Evolutionary conservation across 2,888 invertebrate genomes (phyloP), one percentile per base, ranked within the genome.

Genomic region (Sympetrum striolatum): DNA sequence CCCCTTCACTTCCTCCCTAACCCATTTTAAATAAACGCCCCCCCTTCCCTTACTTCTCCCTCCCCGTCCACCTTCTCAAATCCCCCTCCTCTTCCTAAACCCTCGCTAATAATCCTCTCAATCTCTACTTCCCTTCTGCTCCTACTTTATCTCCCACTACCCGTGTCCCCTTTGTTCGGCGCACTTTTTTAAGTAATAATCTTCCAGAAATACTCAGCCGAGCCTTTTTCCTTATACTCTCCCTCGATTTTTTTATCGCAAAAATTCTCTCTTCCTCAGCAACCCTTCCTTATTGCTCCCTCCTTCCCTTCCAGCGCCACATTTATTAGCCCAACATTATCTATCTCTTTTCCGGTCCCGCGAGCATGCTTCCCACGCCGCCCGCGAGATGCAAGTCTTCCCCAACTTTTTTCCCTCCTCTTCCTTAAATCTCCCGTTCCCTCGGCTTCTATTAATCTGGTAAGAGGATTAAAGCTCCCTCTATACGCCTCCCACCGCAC

Each of bases 311-410:
- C 82, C 53, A 22, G 58, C 86, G 39, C 60, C 60, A 86, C 86
- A 64, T 86, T 86, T 86, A 86, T 86, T 86, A 86, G 86, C 86
- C 37, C 86, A 58, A 60, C 58, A 86, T 64, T 86, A 58, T 73
- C 86, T 86, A 86, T 86, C 86, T 86, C 86, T 60, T 37, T 86
- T 86, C 86, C 86, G 86, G 60, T 86, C 86, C 86, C 86, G 60
- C 64, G 86, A 86, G 60, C 86, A 86, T n/a, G 60, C 86, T 64
- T 64, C 35, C 64, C 58, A 31, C 86, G 60, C 37, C n/a, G 35
- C 86, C 58, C 82, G 86, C 58, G 58, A 82, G 58, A 82, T 58
- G 58, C 82, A 82, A 86, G 58, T 37, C 86, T 86, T 37, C 86
- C 60, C 60, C 58, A 86, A 86, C 64, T 86, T 60, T 86, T 82